Evolutionary conservation across 2,797 vertebrate genomes (phyloP), one percentile per base, ranked within the genome.

Genomic region (Sebastes hopkinsi): DNA sequence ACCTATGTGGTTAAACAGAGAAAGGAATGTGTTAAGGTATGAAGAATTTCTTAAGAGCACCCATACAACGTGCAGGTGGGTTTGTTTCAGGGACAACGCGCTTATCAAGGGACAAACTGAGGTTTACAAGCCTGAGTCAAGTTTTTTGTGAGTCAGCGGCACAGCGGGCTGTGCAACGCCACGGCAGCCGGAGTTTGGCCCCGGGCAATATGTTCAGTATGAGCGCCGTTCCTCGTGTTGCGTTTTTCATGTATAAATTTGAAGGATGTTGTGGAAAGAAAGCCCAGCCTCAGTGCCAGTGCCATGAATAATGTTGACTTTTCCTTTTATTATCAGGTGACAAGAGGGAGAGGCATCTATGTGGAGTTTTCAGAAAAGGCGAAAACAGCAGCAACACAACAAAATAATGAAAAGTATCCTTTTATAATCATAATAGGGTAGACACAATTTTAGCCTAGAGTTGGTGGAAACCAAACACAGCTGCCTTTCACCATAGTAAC

Each of bases 211-310:
- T 25, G 20, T 73, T 80, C 66, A 61, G 38, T 18, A 23, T 56
- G 60, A 68, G 61, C 11, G 5, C 52, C 6, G 6, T 14, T 72
- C 16, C 22, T 64, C 34, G 2, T 56, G 34, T 64, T 82, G 29
- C 36, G 13, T 75, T 76, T 72, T 75, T 81, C 34, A 81, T 59
- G 75, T 81, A 46, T 75, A 65, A 38, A 82, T 68, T 60, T 60
- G 6, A 75, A 34, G 62, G 74, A 68, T 77, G 22, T 34, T 55
- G 62, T 25, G 38, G 22, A 76, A 60, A 76, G 52, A 64, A 72
- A 71, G 64, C 9, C 67, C 8, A 60, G 67, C 13, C 29, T 67
- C 42, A 12, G 38, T 18, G 12, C 34, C 16, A 22, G 14, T 14
- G 46, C 20, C 56, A 52, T 46, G 64, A 82, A 78, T 73, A 61